phyloP scores from a whole-genome alignment of 2,113 vertebrate genomes.

The Pavo muticus region DNA sequence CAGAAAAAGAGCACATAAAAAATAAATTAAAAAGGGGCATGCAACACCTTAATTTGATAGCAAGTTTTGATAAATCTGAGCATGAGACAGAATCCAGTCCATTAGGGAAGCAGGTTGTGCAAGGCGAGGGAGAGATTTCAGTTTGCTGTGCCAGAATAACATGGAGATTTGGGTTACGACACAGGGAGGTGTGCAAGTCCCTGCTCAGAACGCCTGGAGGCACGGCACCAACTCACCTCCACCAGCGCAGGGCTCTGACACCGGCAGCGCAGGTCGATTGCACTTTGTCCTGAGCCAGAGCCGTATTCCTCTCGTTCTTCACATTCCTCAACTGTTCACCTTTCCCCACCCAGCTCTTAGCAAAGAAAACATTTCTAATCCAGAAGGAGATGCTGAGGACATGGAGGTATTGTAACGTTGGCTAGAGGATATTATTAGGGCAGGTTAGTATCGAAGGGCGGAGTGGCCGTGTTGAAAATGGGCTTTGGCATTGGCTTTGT shows the following conservation, averaged over 20 bases:
- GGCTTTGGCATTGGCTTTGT: background rate
- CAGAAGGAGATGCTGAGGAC: background rate
- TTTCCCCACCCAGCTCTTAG: conserved; percentile 15
- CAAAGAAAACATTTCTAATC: background rate
- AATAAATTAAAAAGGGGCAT: background rate
- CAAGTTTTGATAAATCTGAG: background rate
- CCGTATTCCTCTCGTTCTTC: background rate
- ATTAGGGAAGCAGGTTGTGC: background rate
- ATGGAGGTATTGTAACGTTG: background rate
- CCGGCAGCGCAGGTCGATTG: background rate
- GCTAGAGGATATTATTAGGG: background rate
- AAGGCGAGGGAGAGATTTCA: background rate
- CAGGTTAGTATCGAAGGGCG: background rate
- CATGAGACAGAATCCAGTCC: background rate
- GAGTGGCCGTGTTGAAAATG: background rate
- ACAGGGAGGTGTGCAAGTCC: conserved; percentile 31
- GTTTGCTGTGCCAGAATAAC: background rate
- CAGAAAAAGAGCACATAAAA: background rate
- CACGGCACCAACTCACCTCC: background rate
- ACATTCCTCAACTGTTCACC: conserved; percentile 39
- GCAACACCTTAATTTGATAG: background rate
- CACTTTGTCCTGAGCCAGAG: background rate
- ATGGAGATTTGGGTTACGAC: background rate
- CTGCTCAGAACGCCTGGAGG: background rate
- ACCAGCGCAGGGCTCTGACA: background rate